Percentiles rank a stretch among this genome's conserved stretches.
phyloP scores from a whole-genome alignment of 2,888 invertebrate genomes.

The Conus canariensis region DNA sequence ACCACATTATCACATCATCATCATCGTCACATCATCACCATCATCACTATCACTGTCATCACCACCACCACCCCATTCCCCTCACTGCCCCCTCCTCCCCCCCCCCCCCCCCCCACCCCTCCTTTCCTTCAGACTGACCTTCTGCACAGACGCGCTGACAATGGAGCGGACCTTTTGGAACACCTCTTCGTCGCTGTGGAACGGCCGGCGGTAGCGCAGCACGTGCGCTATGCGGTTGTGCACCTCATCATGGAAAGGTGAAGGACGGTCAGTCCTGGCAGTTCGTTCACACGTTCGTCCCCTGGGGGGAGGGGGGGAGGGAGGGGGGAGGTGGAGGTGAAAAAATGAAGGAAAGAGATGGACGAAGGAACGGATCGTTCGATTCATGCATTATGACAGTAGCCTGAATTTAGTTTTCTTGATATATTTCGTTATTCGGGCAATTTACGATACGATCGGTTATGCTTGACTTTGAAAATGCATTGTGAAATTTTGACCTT shows the following conservation, averaged over 20 bases:
- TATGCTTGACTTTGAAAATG: too few species aligned
- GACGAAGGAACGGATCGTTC: too few species aligned
- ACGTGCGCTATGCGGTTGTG: slow-evolving; percentile 44
- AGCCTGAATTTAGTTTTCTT: too few species aligned
- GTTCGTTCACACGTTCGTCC: slow-evolving; percentile 49
- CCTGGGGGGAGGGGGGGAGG: not conserved
- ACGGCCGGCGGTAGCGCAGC: slow-evolving; percentile 33
- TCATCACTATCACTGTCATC: not conserved
- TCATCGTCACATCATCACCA: not conserved
- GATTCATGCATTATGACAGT: too few species aligned
- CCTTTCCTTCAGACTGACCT: not conserved
- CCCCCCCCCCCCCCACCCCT: too few species aligned
- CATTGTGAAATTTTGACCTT: too few species aligned
- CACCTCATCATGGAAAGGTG: slow-evolving; percentile 36
- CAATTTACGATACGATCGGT: too few species aligned
- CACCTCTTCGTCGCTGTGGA: slow-evolving; percentile 34
- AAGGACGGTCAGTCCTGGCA: slow-evolving; percentile 42
- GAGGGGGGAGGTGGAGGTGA: too few species aligned
- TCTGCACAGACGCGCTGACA: slow-evolving; percentile 21
- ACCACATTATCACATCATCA: not conserved
- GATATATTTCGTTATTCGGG: too few species aligned
- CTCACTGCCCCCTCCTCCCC: too few species aligned
- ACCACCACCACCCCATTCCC: not conserved
- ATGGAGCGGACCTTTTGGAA: slow-evolving; percentile 33
- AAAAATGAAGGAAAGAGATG: too few species aligned